These are phyloP conservation scores for Propithecus coquereli DNA, from an alignment of 2,113 vertebrate species.

Conservation along the genomic window DNA sequence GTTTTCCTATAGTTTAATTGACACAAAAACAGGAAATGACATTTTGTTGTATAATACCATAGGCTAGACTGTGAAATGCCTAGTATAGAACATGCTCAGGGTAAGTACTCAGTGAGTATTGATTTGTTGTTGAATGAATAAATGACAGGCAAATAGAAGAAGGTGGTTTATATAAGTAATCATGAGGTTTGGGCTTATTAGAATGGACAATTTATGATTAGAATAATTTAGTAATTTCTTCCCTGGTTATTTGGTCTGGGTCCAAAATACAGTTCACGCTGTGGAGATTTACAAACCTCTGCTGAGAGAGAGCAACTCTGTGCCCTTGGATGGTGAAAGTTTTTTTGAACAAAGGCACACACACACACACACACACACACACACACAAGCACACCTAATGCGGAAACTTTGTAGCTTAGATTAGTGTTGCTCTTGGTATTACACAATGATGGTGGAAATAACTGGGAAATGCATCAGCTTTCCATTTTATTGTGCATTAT, in stretches of 20 bases:
- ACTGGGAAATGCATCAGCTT: neutral
- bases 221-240: conserved; percentile 19
- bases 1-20: conserved; percentile 47
- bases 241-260: neutral
- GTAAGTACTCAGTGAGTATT: neutral
- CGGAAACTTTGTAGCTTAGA: neutral
- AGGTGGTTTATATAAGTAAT: conserved; percentile 17
- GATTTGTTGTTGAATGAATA: neutral
- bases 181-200: neutral
- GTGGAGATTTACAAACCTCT: neutral
- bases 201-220: neutral
- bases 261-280: neutral
- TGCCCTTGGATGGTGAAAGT: neutral
- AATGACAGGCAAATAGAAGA: neutral
- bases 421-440: neutral
- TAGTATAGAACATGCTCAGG: neutral
- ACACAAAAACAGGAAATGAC: neutral
- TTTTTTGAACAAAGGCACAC: neutral
- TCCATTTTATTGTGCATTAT: conserved; percentile 27
- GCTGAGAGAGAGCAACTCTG: neutral
- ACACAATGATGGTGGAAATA: neutral
- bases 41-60: neutral
- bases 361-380: neutral
- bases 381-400: neutral
- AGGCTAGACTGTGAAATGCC: neutral